Percentiles rank a stretch among this genome's conserved stretches.
These are phyloP conservation scores for Linnaemya tessellans DNA, from an alignment of 2,888 invertebrate species.

Conservation along the genomic window DNA sequence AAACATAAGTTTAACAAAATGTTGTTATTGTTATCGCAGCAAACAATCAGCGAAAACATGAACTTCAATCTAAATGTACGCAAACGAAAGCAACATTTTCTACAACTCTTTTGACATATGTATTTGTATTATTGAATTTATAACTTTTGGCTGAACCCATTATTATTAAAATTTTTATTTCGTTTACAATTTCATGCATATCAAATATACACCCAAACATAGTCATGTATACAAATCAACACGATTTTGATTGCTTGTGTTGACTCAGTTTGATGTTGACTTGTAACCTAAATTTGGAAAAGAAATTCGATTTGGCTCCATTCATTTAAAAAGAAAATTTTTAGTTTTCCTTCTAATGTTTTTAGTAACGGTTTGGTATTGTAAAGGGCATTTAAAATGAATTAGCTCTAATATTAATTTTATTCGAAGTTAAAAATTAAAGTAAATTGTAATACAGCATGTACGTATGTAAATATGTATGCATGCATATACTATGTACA, in stretches of 20 bases:
- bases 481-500: no score
- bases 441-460: no score
- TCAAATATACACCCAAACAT: no score
- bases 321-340: not conserved
- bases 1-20: not conserved
- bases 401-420: no score
- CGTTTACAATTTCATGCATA: no score
- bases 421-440: no score
- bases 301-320: not conserved
- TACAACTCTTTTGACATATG: conserved; percentile 3
- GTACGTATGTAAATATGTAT: no score
- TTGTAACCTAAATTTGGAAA: conserved; percentile 17
- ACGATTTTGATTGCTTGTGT: conserved; percentile 34
- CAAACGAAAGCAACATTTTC: conserved; percentile 7
- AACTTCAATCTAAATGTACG: not conserved
- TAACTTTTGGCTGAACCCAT: conserved; percentile 52
- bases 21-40: not conserved
- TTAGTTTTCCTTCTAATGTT: not conserved
- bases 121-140: conserved; percentile 44
- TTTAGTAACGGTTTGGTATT: not conserved
- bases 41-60: not conserved
- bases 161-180: conserved; percentile 20
- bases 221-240: not conserved
- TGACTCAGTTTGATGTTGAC: conserved; percentile 33
- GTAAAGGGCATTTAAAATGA: no score